Evolutionary conservation across 2,113 vertebrate genomes (phyloP), one percentile per base, ranked within the genome.

Genomic region (Calyptomena viridis): DNA sequence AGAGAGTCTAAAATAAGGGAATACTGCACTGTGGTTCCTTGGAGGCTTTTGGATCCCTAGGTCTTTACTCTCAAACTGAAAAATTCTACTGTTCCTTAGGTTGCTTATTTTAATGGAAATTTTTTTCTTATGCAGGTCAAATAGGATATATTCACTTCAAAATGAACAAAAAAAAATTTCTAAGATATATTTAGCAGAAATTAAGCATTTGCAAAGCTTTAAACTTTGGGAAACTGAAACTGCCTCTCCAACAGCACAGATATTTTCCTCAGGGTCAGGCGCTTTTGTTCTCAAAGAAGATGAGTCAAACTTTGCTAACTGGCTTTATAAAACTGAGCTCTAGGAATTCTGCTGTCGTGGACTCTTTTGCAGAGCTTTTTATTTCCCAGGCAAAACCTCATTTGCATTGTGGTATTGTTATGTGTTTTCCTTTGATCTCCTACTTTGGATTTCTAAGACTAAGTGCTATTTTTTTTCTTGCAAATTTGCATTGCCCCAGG

Each of bases 371-470:
- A 80, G 46, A 88, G 68, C 50, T 77, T 90, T 82, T 82, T 84
- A 62, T 91, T 93, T 95, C 59, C 58, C 63, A 62, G 66, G 71
- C 62, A 85, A 87, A 94, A 80, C 1, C 67, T 96, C 23, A 62
- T 93, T 95, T 94, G 82, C 84, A 86, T 91, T 83, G 50, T 63
- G 67, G 39, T 42, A 77, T 74, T 94, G 42, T 94, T 89, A 37
- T 47, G 42, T 96, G 63, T 71, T 91, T 92, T 81, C 27, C 60
- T 97, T 96, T 97, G 89, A 95, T 96, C 82, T 91, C 59, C 55
- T 94, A 16, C 68, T 93, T 86, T 71, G 67, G 90, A 58, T 90
- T 95, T 94, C 72, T 63, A 88, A 93, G 75, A 71, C 10, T 25
- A 40, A 58, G 17, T 75, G 37, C 15, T 52, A 3, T 56, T 64